Base-by-base conservation (phyloP, 2,888 invertebrate genomes). In the Bruchidius siliquastri region DNA sequence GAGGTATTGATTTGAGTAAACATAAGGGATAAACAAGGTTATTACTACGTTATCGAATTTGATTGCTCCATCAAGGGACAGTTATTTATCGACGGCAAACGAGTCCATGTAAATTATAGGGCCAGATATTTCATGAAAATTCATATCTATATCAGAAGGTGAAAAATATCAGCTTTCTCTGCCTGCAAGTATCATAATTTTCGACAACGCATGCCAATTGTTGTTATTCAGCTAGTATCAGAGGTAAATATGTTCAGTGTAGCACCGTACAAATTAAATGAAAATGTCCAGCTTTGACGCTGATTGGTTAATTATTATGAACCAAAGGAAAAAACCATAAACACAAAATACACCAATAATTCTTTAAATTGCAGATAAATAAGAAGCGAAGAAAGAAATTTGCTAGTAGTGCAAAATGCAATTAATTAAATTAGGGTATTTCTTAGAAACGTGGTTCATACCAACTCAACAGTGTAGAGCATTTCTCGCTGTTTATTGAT, bases 401-500 rank as follows among this genome's bases (percentile, higher is more conserved):
- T 21, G 21, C 68, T 2, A 22, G 20, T 68, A 68, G 68, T 68
- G 68, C 68, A 68, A 68, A 68, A 68, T 68, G 22, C 21, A 22
- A 67, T 22, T 68, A 21, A 68, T 68, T 10, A 68, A 68, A 68
- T 21, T 21, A 22, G 22, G 68, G 68, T 68, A 22, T 13, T 68
- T 68, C 22, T 68, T 68, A 21, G 49, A 49, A 49, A 49, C 49
- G 49, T 49, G 49, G 68, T 75, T 49, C 92, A 90, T 92, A 93
- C 93, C 93, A 93, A 90, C 90, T 93, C 93, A 88, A 93, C 93
- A 87, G 93, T 92, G 89, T 93, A 91, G 88, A 93, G 90, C 89
- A 93, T 90, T 90, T 93, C 93, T 89, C 93, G 92, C 89, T 93
- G 93, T 89, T 93, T 93, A 89, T 91, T 94, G 90, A 96, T 93